Evolutionary conservation across 2,888 invertebrate genomes (phyloP).

Genomic region (Griposia aprilina): DNA sequence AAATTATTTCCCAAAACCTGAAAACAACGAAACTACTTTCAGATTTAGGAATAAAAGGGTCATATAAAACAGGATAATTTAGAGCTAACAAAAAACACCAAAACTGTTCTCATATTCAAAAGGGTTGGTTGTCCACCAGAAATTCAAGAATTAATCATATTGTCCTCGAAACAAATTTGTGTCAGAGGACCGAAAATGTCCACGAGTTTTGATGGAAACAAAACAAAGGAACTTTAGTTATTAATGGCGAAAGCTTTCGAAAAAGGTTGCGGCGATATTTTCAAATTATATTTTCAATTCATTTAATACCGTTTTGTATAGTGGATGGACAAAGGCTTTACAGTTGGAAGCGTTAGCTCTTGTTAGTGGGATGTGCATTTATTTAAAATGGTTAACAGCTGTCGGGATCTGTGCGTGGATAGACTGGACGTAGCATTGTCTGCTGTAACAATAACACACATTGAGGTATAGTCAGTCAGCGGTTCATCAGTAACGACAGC

Average conservation of each 20-base stretch:
- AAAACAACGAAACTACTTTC: background rate
- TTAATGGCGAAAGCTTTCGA: constrained; percentile 40
- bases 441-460: constrained; percentile 11
- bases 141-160: constrained; percentile 57
- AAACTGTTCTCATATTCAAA: constrained; percentile 39
- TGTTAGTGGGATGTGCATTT: constrained; percentile 30
- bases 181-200: constrained; percentile 29
- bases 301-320: constrained; percentile 11
- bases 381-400: constrained; percentile 48
- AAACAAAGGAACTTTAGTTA: constrained; percentile 48
- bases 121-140: constrained; percentile 33
- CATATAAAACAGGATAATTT: constrained; percentile 32
- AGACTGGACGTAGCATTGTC: constrained; percentile 9
- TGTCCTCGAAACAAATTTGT: constrained; percentile 53
- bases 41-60: background rate
- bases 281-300: constrained; percentile 34
- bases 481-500: background rate
- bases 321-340: constrained; percentile 17
- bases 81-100: constrained; percentile 45
- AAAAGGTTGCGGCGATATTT: constrained; percentile 43
- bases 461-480: background rate
- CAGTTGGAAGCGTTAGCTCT: constrained; percentile 12
- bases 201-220: constrained; percentile 35
- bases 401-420: constrained; percentile 1
- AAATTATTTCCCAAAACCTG: background rate